A percentile compares a stretch with the other conserved stretches of the same genome.
Conservation (phyloP, 2,113 vertebrate species). For the Oryzias javanicus region DNA sequence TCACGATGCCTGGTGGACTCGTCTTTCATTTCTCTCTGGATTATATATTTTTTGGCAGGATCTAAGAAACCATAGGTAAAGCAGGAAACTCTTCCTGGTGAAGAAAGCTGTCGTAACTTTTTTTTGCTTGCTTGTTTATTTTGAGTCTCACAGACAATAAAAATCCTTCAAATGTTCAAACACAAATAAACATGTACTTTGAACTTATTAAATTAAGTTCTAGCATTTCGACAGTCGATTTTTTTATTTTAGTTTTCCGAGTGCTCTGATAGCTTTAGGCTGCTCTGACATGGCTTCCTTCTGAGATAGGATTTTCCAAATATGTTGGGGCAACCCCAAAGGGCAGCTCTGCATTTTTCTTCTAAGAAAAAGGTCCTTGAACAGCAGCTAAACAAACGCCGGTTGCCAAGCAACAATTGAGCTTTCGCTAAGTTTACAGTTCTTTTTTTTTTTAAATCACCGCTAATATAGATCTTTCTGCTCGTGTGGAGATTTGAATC, state of each 20-base stretch:
- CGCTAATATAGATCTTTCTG: conserved; percentile 24
- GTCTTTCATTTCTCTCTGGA: conserved; percentile 62
- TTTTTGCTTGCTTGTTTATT: conserved; percentile 12
- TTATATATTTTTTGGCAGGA: conserved; percentile 54
- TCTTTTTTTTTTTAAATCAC: conserved; percentile 39
- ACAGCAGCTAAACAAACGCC: conserved; percentile 33
- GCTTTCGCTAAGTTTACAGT: conserved; percentile 14
- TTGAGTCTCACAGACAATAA: not conserved
- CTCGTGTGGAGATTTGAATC: conserved; percentile 17
- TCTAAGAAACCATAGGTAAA: conserved; percentile 39
- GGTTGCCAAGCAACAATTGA: conserved; percentile 50
- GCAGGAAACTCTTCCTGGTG: conserved; percentile 30
- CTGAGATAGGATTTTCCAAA: conserved; percentile 25
- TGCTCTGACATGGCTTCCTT: conserved; percentile 12
- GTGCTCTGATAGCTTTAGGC: conserved; percentile 5
- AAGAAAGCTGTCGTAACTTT: conserved; percentile 25
- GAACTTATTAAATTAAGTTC: no score
- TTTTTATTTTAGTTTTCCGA: not conserved
- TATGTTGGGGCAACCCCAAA: conserved; percentile 31
- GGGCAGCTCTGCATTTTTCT: conserved; percentile 6
- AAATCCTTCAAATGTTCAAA: not conserved
- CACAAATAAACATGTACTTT: not conserved
- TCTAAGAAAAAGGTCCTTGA: conserved; percentile 51
- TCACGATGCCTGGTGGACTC: conserved; percentile 46
- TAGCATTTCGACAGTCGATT: no score